Conservation (phyloP, 2,113 vertebrate species). For the Xenopus borealis region DNA sequence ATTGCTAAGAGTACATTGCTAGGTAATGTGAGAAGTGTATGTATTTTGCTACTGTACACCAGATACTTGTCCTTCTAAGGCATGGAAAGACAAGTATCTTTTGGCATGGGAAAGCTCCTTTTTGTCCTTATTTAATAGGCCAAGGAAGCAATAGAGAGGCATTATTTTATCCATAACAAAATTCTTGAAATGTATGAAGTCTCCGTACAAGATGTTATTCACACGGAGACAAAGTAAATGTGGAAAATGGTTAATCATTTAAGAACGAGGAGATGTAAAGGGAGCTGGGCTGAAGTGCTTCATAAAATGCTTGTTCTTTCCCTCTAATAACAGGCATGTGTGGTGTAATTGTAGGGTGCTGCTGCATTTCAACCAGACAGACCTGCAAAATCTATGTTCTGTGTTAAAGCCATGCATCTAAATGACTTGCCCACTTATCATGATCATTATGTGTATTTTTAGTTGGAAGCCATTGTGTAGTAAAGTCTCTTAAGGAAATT, state of each 20-base stretch:
- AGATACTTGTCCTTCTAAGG: too few relatives aligned
- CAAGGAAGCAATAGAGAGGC: too few relatives aligned
- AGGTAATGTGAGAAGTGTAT: too few relatives aligned
- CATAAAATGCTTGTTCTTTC: slow-evolving; percentile 35
- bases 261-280: slow-evolving; percentile 7
- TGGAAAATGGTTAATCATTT: slow-evolving; percentile 32
- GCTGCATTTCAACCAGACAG: slow-evolving; percentile 32
- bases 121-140: too few relatives aligned
- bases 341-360: slow-evolving; percentile 35
- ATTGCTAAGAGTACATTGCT: too few relatives aligned
- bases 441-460: slow-evolving; percentile 44
- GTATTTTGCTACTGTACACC: too few relatives aligned
- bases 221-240: background rate
- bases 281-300: slow-evolving; percentile 6
- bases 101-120: too few relatives aligned
- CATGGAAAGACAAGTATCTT: too few relatives aligned
- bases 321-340: slow-evolving; percentile 41
- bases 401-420: slow-evolving; percentile 45
- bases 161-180: background rate
- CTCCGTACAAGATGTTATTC: too few relatives aligned
- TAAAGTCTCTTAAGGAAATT: slow-evolving; percentile 30
- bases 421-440: slow-evolving; percentile 39
- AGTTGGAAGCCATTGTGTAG: slow-evolving; percentile 30
- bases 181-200: background rate
- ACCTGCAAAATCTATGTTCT: slow-evolving; percentile 46